Conservation (phyloP, 2,888 invertebrate genomes). For the Cyaniris semiargus region DNA sequence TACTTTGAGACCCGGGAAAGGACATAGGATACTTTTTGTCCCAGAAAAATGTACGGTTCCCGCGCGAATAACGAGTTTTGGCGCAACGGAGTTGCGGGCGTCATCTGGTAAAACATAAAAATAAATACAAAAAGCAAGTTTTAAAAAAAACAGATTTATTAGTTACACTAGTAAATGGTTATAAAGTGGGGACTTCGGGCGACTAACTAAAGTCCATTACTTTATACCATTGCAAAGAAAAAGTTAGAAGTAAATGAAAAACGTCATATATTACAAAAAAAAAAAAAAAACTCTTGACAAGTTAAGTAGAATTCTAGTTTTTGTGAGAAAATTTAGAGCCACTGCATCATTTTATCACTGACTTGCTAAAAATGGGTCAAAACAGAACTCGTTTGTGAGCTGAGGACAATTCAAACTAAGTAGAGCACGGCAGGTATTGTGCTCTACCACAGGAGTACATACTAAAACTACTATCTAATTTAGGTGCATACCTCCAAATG, state of each 20-base stretch:
- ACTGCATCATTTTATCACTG: constrained; percentile 31
- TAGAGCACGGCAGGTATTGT: constrained; percentile 47
- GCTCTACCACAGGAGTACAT: neutral
- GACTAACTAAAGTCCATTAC: too few species aligned
- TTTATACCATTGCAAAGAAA: too few species aligned
- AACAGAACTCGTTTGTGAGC: constrained; percentile 42
- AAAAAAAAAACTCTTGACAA: too few species aligned
- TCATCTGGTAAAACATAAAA: neutral
- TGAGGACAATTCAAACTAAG: constrained; percentile 50
- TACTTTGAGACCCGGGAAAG: too few species aligned
- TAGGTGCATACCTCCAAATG: too few species aligned
- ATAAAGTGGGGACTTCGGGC: too few species aligned
- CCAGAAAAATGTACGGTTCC: too few species aligned
- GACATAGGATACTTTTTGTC: too few species aligned
- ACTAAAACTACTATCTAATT: neutral
- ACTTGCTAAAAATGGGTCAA: constrained; percentile 40
- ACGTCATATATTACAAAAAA: neutral
- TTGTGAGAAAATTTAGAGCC: neutral
- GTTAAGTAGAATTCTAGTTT: neutral
- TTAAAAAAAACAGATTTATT: too few species aligned
- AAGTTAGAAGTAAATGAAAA: neutral
- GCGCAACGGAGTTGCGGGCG: too few species aligned
- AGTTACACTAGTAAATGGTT: too few species aligned
- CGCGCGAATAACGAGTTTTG: too few species aligned
- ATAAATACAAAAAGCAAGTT: neutral